Evolutionary conservation across 2,888 invertebrate genomes (phyloP).

Genomic region (Drosophila paracracens): DNA sequence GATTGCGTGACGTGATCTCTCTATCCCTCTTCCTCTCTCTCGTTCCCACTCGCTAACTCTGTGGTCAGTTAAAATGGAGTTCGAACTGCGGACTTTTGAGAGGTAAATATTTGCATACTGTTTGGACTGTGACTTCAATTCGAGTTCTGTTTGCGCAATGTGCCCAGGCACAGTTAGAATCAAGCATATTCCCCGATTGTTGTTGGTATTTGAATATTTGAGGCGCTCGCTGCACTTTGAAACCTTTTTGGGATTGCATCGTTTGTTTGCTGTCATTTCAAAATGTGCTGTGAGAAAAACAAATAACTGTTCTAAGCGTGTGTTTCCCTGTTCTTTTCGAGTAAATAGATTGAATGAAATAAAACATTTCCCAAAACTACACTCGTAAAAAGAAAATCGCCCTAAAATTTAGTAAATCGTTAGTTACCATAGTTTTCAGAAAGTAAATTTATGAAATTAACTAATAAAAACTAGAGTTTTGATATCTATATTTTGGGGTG

Average conservation of each 20-base stretch:
- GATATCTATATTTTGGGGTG: not conserved
- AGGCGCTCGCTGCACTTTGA: constrained; percentile 46
- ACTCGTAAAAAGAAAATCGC: not conserved
- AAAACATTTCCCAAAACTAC: not conserved
- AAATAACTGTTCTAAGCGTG: constrained; percentile 53
- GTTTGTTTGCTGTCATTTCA: constrained; percentile 63
- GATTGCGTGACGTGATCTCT: not conserved
- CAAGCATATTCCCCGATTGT: constrained; percentile 7
- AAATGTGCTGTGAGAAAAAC: constrained; percentile 72
- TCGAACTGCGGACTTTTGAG: constrained; percentile 38
- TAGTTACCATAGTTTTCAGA: not conserved
- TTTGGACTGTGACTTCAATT: constrained; percentile 47
- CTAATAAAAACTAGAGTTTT: not conserved
- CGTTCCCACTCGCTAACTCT: not conserved
- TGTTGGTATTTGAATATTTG: constrained; percentile 40
- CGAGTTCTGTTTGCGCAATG: constrained; percentile 39
- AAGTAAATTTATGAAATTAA: not conserved
- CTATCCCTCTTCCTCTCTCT: not conserved
- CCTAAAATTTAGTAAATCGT: not conserved
- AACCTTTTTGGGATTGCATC: constrained; percentile 55
- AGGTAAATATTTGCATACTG: constrained; percentile 66
- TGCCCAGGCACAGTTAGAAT: constrained; percentile 38
- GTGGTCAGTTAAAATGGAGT: constrained; percentile 5
- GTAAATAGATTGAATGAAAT: not conserved
- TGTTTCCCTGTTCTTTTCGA: not conserved